These are phyloP conservation scores for Lepilemur ruficaudatus DNA, from an alignment of 2,797 vertebrate species.

Conservation along the genomic window DNA sequence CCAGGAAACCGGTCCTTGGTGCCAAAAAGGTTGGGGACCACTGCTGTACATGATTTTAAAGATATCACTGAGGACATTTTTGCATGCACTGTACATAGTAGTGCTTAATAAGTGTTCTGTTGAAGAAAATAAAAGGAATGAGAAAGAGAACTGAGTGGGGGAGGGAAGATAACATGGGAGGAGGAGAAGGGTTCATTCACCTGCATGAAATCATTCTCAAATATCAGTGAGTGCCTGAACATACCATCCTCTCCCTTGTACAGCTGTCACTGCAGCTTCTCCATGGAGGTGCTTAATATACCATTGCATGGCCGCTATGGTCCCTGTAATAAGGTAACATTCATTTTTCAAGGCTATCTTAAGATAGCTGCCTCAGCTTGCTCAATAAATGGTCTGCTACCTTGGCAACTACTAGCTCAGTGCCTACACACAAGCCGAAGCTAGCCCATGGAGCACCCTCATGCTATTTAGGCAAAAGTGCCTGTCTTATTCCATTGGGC, in stretches of 20 bases:
- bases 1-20: no score
- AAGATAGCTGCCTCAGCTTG: conserved; percentile 17
- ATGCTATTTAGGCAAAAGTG: conserved; percentile 4
- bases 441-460: background rate
- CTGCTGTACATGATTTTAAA: background rate
- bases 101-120: background rate
- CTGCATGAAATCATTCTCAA: background rate
- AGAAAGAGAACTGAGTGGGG: background rate
- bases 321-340: background rate
- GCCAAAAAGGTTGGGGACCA: no score
- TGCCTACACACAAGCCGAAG: background rate
- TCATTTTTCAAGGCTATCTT: background rate
- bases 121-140: background rate
- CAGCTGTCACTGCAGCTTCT: background rate
- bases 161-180: background rate
- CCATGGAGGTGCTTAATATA: background rate
- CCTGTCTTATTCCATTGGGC: background rate
- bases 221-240: background rate
- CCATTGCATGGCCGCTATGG: background rate
- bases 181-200: background rate
- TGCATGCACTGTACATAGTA: background rate
- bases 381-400: background rate
- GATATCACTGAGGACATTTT: background rate
- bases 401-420: background rate
- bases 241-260: background rate